phyloP scores from a whole-genome alignment of 2,113 vertebrate genomes.

The Australoheros scitulus region DNA sequence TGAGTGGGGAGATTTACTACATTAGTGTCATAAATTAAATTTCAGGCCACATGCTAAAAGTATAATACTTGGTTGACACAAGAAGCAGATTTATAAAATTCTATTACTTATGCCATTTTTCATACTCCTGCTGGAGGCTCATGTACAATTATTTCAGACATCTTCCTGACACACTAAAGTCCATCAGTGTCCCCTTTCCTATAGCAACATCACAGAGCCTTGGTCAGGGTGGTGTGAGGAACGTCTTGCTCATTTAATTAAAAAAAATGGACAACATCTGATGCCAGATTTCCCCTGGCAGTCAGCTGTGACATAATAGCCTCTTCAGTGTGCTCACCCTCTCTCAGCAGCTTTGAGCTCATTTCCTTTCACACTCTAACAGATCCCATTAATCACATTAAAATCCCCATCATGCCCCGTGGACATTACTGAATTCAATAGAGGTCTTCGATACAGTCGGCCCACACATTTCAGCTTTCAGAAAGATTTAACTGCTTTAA shows the following conservation, averaged over 20 bases:
- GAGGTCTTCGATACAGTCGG: constrained; percentile 34
- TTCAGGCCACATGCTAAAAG: not conserved
- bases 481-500: constrained; percentile 10
- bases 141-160: not conserved
- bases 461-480: constrained; percentile 16
- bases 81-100: not conserved
- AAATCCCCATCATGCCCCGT: constrained; percentile 36
- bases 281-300: constrained; percentile 44
- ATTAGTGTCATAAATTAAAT: not conserved
- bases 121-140: not conserved
- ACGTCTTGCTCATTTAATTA: constrained; percentile 29
- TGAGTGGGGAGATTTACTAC: not conserved
- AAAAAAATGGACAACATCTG: constrained; percentile 22
- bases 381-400: constrained; percentile 52
- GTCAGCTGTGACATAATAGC: constrained; percentile 43
- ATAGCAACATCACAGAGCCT: not conserved
- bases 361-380: constrained; percentile 47
- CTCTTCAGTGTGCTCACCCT: constrained; percentile 34
- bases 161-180: not conserved
- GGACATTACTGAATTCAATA: constrained; percentile 29
- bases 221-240: not conserved
- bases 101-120: not conserved
- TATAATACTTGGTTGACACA: not conserved
- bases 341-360: constrained; percentile 25
- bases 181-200: not conserved